Evolutionary conservation across 2,888 invertebrate genomes (phyloP).

Genomic region (Scrobipalpa atriplicella): DNA sequence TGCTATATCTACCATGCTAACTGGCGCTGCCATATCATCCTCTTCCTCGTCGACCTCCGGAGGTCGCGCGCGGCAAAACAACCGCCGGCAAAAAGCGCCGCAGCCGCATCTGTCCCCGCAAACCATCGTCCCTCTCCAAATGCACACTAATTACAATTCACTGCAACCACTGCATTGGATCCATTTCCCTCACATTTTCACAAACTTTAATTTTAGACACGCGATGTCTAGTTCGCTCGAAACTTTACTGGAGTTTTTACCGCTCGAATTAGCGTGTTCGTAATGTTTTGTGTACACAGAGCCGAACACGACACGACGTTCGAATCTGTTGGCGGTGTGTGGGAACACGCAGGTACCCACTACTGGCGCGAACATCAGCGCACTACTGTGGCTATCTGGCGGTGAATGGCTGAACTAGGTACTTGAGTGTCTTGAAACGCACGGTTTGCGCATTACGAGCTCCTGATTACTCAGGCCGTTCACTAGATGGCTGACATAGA

Average conservation of each 20-base stretch:
- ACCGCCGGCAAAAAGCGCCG: conserved; percentile 63
- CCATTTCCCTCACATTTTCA: conserved; percentile 51
- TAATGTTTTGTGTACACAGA: conserved; percentile 26
- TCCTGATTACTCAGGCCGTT: not conserved
- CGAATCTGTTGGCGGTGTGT: not conserved
- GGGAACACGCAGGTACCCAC: not conserved
- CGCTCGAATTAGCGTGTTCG: conserved; percentile 18
- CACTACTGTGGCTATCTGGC: conserved; percentile 10
- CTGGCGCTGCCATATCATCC: conserved; percentile 48
- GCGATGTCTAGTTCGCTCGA: conserved; percentile 30
- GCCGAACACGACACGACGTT: conserved; percentile 20
- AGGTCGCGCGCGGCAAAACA: conserved; percentile 62
- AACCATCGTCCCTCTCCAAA: conserved; percentile 45
- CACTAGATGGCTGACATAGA: not conserved
- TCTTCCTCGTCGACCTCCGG: conserved; percentile 47
- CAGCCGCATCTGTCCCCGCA: conserved; percentile 64
- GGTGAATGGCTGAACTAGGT: not conserved
- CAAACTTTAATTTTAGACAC: conserved; percentile 50
- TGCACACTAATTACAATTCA: conserved; percentile 13
- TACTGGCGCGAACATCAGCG: not conserved
- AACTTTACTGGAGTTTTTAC: not conserved
- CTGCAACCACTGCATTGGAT: conserved; percentile 33
- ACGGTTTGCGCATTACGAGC: conserved; percentile 1
- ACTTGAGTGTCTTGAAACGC: not conserved
- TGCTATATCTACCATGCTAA: conserved; percentile 61